Evolutionary conservation across 2,113 vertebrate genomes (phyloP).

Genomic region (Nansenia antarctica): DNA sequence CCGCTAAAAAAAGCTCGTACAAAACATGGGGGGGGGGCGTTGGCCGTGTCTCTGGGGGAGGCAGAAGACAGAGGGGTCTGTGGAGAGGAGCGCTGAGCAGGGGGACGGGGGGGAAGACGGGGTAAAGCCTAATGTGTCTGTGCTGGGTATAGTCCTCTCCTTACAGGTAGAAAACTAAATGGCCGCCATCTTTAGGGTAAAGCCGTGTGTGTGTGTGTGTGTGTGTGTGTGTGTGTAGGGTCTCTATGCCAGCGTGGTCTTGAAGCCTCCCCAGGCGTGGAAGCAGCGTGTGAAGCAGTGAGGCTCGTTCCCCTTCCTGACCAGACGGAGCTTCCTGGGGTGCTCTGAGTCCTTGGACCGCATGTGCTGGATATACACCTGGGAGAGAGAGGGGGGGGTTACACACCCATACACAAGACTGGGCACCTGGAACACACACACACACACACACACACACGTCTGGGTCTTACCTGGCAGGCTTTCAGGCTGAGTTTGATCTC

Average conservation of each 20-base stretch:
- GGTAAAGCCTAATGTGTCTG: background rate
- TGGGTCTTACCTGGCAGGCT: conserved; percentile 88
- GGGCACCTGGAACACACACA: conserved; percentile 81
- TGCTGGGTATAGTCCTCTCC: background rate
- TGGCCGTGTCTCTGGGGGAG: background rate
- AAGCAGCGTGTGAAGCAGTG: conserved; percentile 95
- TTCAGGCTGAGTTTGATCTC: conserved; percentile 98
- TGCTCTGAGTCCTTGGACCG: conserved; percentile 83
- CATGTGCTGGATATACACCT: conserved; percentile 99
- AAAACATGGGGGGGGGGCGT: background rate
- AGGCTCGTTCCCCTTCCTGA: conserved; percentile 95
- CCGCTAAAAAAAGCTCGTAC: background rate
- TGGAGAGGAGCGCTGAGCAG: background rate
- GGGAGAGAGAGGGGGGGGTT: background rate
- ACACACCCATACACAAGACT: conserved; percentile 55
- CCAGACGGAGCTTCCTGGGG: conserved; percentile 90
- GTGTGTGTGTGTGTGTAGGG: background rate
- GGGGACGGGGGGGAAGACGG: background rate
- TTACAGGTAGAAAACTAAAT: background rate
- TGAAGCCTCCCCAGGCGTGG: conserved; percentile 93
- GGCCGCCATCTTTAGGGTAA: background rate
- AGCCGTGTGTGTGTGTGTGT: background rate
- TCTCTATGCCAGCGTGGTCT: conserved; percentile 78
- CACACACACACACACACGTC: background rate
- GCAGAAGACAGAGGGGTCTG: background rate